Percentiles rank a stretch among this genome's conserved stretches.
Conservation (phyloP, 64 coral and sea anemone genomes). For the Dendrophyllia cribrosa region DNA sequence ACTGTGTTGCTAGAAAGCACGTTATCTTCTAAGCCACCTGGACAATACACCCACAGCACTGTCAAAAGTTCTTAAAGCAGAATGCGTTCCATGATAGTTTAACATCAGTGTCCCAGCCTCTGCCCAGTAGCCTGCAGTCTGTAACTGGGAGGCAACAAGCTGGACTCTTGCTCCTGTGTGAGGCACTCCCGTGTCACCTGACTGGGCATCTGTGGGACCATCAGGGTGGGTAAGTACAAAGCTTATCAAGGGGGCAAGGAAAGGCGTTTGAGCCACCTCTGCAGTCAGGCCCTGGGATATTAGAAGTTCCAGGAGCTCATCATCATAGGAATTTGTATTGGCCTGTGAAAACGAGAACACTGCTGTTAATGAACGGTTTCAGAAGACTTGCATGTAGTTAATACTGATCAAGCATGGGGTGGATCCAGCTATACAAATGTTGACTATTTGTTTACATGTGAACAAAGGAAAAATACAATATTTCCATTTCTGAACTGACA, state of each 20-base stretch:
- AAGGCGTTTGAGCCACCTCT: conserved; percentile 72
- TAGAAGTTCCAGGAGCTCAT: conserved; percentile 82
- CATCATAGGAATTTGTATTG: conserved; percentile 76
- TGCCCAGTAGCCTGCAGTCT: conserved; percentile 69
- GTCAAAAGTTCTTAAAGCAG: conserved; percentile 78
- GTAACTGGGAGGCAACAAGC: conserved; percentile 73
- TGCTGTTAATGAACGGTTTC: neutral
- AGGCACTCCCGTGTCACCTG: neutral
- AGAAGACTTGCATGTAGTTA: no score
- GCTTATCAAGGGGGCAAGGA: conserved; percentile 71
- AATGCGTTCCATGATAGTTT: conserved; percentile 66
- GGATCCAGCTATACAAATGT: no score
- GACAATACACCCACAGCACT: conserved; percentile 74
- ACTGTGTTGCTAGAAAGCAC: no score
- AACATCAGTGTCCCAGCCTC: conserved; percentile 77
- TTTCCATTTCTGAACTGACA: no score
- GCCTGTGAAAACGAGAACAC: conserved; percentile 38
- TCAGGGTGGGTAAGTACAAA: conserved; percentile 63
- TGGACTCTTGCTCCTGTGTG: conserved; percentile 47
- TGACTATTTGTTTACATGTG: no score
- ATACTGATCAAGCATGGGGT: no score
- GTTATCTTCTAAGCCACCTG: conserved; percentile 79
- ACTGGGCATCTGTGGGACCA: neutral
- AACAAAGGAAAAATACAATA: no score
- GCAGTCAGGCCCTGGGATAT: conserved; percentile 54